phyloP scores from a whole-genome alignment of 2,888 invertebrate genomes.

The Emmelina monodactyla region DNA sequence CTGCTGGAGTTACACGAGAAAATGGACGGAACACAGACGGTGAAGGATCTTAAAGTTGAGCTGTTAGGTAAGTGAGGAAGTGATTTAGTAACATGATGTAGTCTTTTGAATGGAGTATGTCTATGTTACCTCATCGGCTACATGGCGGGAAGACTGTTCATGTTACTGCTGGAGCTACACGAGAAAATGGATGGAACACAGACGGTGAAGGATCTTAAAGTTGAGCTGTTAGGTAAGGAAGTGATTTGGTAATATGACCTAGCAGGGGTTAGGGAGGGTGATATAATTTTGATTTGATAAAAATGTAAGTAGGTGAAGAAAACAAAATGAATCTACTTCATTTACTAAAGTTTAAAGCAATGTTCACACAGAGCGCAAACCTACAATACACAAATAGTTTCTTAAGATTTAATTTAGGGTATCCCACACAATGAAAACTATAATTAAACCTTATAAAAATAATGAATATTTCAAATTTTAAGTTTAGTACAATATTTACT shows the following conservation, averaged over 20 bases:
- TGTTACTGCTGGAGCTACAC: slow-evolving; percentile 90
- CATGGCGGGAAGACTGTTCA: slow-evolving; percentile 93
- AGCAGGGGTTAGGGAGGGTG: neutral
- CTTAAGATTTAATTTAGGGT: too few relatives aligned
- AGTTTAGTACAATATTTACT: too few relatives aligned
- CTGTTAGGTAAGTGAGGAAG: slow-evolving; percentile 77
- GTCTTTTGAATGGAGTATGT: slow-evolving; percentile 39
- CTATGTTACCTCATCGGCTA: slow-evolving; percentile 92
- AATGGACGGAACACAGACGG: slow-evolving; percentile 76
- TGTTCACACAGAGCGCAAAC: too few relatives aligned
- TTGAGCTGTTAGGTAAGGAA: slow-evolving; percentile 80
- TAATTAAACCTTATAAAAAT: too few relatives aligned
- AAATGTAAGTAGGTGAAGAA: too few relatives aligned
- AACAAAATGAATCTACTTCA: too few relatives aligned
- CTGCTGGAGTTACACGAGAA: slow-evolving; percentile 86
- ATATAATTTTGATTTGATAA: too few relatives aligned
- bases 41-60: slow-evolving; percentile 94
- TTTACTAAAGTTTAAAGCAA: too few relatives aligned
- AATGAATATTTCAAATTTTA: too few relatives aligned
- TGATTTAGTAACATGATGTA: too few relatives aligned
- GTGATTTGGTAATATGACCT: neutral
- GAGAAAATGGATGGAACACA: slow-evolving; percentile 76
- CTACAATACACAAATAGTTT: too few relatives aligned
- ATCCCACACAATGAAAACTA: too few relatives aligned
- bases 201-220: slow-evolving; percentile 89